Conservation (phyloP, 2,797 vertebrate genomes). For the Bovichtus variegatus region DNA sequence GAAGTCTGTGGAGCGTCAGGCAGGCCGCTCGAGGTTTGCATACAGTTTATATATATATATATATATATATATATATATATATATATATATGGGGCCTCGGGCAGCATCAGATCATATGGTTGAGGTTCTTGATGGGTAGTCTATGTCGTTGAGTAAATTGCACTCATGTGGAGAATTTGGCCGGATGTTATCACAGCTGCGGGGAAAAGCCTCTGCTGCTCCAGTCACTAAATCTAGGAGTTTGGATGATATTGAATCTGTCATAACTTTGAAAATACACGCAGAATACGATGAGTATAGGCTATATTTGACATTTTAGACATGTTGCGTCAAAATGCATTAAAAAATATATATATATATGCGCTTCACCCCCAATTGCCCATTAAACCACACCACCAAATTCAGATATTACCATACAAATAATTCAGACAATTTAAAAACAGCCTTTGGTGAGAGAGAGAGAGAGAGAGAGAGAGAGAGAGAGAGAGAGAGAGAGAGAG, state of each 20-base stretch:
- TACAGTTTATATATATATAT: too few relatives aligned
- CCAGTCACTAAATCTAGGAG: not conserved
- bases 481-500: too few relatives aligned
- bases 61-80: not conserved
- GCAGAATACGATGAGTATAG: not conserved
- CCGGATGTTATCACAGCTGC: slow-evolving; percentile 61
- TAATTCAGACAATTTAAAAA: not conserved
- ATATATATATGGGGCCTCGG: not conserved
- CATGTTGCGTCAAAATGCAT: not conserved
- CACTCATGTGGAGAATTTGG: slow-evolving; percentile 35
- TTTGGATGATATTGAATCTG: not conserved
- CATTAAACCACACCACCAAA: not conserved
- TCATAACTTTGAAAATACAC: not conserved
- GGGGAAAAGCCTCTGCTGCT: not conserved
- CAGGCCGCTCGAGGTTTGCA: slow-evolving; percentile 10
- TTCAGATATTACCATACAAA: not conserved
- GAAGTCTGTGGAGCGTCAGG: slow-evolving; percentile 5
- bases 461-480: too few relatives aligned
- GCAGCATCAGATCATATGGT: slow-evolving; percentile 32
- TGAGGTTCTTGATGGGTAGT: slow-evolving; percentile 11
- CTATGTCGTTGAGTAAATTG: slow-evolving; percentile 20
- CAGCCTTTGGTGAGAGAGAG: not conserved
- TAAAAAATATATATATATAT: too few relatives aligned
- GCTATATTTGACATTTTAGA: not conserved
- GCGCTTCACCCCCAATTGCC: not conserved